Base-by-base conservation (phyloP, 2,113 vertebrate species). In the Engraulis encrasicolus region DNA sequence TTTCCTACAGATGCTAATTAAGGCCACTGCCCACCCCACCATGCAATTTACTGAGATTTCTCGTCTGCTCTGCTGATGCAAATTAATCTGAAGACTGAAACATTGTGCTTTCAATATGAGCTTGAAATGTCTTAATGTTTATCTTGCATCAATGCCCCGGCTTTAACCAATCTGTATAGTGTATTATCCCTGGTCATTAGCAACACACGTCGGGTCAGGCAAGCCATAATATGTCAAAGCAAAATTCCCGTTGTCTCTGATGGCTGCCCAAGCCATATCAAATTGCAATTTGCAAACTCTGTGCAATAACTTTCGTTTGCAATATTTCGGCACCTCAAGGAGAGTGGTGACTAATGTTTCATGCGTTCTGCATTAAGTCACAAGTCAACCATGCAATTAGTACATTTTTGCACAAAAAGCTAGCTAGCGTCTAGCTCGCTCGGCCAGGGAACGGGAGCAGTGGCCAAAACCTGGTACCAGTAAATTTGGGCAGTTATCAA, bases 361-460 rank as follows among this genome's bases (percentile, higher is more conserved):
- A 74, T 74, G 66, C 66, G 12, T 74, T 74, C 14, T 34, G 66
- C 31, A 34, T 74, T 31, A 74, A 36, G 34, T 74, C 66, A 31
- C 31, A 74, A 74, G 66, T 74, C 66, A 74, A 74, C 66, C 66
- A 74, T 74, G 66, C 66, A 74, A 74, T 74, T 74, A 74, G 66
- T 74, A 23, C 66, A 74, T 74, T 34, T 74, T 74, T 74, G 66
- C 66, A 74, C 66, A 74, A 74, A 74, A 74, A 74, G 66, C 66
- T 74, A 74, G 66, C 66, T 74, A 74, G 66, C 66, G 66, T 74
- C 66, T 74, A 74, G 66, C 66, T 74, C 34, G 66, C 66, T 74
- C 66, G 66, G 34, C 31, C 66, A 74, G 66, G 66, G 66, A 74
- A 74, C 66, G 31, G 66, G 66, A 74, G 66, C 23, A 14, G 27